These are phyloP conservation scores for Vulpes lagopus DNA, from an alignment of 2,113 vertebrate genomes.

Conservation along the genomic window DNA sequence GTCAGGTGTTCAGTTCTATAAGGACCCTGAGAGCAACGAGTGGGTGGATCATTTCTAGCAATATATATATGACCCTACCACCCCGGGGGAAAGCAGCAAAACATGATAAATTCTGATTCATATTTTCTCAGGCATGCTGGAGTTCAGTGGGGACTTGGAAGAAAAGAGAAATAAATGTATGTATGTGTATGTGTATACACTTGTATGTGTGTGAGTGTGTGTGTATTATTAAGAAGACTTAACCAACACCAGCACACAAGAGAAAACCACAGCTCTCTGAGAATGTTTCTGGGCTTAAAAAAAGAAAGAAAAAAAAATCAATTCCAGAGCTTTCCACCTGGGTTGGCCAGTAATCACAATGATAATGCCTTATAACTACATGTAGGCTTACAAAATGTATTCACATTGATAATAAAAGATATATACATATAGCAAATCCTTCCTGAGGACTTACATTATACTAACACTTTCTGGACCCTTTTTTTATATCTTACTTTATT, in stretches of 20 bases:
- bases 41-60: neutral
- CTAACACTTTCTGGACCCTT: neutral
- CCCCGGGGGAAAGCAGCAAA: neutral
- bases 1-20: slow-evolving; percentile 60
- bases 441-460: neutral
- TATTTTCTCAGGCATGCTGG: neutral
- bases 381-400: slow-evolving; percentile 4
- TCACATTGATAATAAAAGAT: neutral
- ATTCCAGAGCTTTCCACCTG: neutral
- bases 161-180: neutral
- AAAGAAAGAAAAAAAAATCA: neutral
- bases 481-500: neutral
- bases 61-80: neutral
- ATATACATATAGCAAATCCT: neutral
- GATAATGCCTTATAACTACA: neutral
- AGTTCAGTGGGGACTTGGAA: neutral
- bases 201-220: neutral
- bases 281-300: slow-evolving; percentile 29
- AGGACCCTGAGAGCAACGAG: neutral
- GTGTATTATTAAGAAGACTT: slow-evolving; percentile 24
- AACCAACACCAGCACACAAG: neutral
- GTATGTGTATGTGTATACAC: neutral
- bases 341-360: neutral
- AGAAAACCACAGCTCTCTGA: neutral
- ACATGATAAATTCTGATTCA: neutral